Evolutionary conservation across 2,113 vertebrate genomes (phyloP), one percentile per base, ranked within the genome.

Genomic region (Seriola quinqueradiata): DNA sequence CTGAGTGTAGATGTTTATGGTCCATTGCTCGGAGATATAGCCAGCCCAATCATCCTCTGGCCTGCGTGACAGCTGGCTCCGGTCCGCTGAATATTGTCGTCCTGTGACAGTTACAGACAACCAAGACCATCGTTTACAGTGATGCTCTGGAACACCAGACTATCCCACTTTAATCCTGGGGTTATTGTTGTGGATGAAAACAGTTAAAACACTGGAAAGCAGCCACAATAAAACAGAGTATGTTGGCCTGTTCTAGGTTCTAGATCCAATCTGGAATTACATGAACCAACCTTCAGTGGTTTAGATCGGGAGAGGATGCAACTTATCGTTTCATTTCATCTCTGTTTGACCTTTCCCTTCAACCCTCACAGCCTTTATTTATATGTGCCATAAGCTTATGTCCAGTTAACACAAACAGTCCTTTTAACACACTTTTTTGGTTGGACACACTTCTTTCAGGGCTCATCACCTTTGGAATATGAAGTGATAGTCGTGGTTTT

Each of bases 21-120:
- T 87, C 70, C 68, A 38, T 48, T 58, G 74, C 77, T 76, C 77
- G 25, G 64, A 74, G 73, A 82, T 81, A 73, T 54, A 44, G 23
- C 48, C 8, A n/a, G 59, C n/a, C 74, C 68, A 73, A 55, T 88
- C 69, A 75, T 59, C 75, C n/a, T n/a, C n/a, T n/a, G n/a, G n/a
- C n/a, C n/a, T n/a, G n/a, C n/a, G n/a, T n/a, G n/a, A n/a, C n/a
- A n/a, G n/a, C n/a, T n/a, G n/a, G n/a, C n/a, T n/a, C n/a, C n/a
- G n/a, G n/a, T n/a, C n/a, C n/a, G n/a, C n/a, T n/a, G n/a, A n/a
- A n/a, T n/a, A n/a, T n/a, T n/a, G n/a, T n/a, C n/a, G n/a, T n/a
- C n/a, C n/a, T n/a, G n/a, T n/a, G n/a, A n/a, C n/a, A n/a, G n/a
- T n/a, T n/a, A n/a, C n/a, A n/a, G n/a, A n/a, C n/a, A n/a, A n/a